Evolutionary conservation across 2,113 vertebrate genomes (phyloP).

Genomic region (Ceuthmochares aereus): DNA sequence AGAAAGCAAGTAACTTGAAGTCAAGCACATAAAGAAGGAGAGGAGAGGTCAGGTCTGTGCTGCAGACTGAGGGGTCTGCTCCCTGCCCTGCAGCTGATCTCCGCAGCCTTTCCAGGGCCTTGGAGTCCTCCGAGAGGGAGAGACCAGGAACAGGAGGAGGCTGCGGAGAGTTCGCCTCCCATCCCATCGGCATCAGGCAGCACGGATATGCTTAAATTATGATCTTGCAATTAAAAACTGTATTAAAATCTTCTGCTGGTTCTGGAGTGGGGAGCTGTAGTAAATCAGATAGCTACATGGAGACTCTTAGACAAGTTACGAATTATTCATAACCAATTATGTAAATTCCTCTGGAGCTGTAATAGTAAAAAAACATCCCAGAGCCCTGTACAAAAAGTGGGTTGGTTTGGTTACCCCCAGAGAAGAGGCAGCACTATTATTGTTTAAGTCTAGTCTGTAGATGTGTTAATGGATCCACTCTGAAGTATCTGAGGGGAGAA

Average conservation of each 20-base stretch:
- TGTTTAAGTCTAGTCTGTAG: constrained; percentile 71
- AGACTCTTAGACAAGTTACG: constrained; percentile 60
- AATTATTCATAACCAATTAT: constrained; percentile 77
- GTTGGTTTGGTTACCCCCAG: constrained; percentile 64
- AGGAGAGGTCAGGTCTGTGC: neutral
- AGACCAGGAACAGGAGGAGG: neutral
- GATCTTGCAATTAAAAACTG: constrained; percentile 65
- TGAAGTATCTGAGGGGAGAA: constrained; percentile 57
- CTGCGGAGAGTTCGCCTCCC: neutral
- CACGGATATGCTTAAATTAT: constrained; percentile 55
- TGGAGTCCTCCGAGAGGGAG: neutral
- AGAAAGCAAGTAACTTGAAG: neutral
- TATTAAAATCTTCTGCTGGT: constrained; percentile 57
- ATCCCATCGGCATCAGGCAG: neutral
- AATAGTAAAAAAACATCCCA: constrained; percentile 55
- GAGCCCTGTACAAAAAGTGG: constrained; percentile 53
- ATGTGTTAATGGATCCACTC: constrained; percentile 71
- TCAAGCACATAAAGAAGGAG: neutral
- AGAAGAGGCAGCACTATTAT: constrained; percentile 61
- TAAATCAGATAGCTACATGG: constrained; percentile 68
- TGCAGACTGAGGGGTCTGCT: neutral
- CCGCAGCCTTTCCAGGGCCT: neutral
- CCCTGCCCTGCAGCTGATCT: neutral
- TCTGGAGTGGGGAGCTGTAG: constrained; percentile 43
- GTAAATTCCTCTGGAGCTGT: constrained; percentile 64